Base-by-base conservation (phyloP, 2,888 invertebrate genomes). In the Camponotus fellah region DNA sequence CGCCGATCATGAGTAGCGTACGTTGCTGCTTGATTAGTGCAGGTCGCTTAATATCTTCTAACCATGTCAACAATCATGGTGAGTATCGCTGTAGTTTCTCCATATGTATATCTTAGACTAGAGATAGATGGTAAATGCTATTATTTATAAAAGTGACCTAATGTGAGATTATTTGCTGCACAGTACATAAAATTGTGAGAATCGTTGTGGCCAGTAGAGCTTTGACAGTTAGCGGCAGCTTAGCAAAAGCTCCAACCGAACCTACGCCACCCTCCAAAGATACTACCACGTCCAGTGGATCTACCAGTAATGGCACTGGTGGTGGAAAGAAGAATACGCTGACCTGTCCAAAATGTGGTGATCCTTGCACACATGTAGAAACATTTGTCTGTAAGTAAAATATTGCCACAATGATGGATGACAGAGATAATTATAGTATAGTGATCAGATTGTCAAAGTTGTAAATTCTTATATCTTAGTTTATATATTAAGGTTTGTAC, bases 311-410 rank as follows among this genome's bases (percentile, higher is more conserved):
- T 14, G 81, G 81, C 12, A 87, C 89, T 76, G 95, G 96, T 86
- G 96, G 96, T 74, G 97, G 97, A 92, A 97, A 97, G 92, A 97
- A 97, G 90, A 97, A 96, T 89, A 97, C 97, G 56, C 96, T 98
- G 34, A 97, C 97, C n/a, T 99, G 99, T 94, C 99, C 99, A 3
- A 99, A 99, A 95, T 99, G 99, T 95, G 99, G 99, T 2, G 98
- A 98, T 95, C 98, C 99, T n/a, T 99, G 99, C 95, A 98, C 98
- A 2, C 98, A 99, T 95, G 99, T 99, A 84, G 99, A 99, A 95
- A 99, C 99, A 3, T 99, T 99, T 95, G 99, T 99, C 92, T 98
- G 98, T 96, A 94, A 96, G 96, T 95, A 87, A 53, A 53, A 75
- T 32, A 49, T 60, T 58, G 68, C 37, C 40, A 26, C 49, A n/a